Evolutionary conservation across 2,113 vertebrate species (phyloP).

Genomic region (Sylvia atricapilla): DNA sequence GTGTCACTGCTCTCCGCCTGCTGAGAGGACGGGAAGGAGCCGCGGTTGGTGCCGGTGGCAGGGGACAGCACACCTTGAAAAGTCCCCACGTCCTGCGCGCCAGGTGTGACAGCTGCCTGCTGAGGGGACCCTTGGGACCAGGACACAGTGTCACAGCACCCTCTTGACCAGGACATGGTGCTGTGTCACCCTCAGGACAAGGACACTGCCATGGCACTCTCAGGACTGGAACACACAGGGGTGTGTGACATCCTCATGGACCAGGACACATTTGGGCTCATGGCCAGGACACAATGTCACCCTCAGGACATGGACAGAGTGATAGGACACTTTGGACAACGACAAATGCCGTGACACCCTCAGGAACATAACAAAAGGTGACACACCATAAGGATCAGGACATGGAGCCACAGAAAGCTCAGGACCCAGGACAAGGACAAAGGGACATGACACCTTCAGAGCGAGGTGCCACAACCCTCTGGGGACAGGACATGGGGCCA

Average conservation of each 20-base stretch:
- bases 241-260: background rate
- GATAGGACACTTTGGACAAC: background rate
- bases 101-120: too few relatives aligned
- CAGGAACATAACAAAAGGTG: background rate
- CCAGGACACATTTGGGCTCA: background rate
- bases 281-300: background rate
- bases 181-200: background rate
- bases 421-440: background rate
- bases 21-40: background rate
- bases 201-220: too few relatives aligned
- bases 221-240: background rate
- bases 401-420: background rate
- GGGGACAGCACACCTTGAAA: fast-evolving
- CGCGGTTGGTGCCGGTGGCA: background rate
- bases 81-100: background rate
- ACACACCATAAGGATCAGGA: background rate
- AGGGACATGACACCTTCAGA: background rate
- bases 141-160: background rate
- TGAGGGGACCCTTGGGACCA: background rate
- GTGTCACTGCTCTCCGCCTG: constrained; percentile 83
- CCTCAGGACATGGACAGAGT: background rate
- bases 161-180: background rate
- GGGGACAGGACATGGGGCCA: background rate
- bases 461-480: background rate
- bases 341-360: fast-evolving